Conservation (phyloP, 2,113 vertebrate genomes). For the Ciconia boyciana region DNA sequence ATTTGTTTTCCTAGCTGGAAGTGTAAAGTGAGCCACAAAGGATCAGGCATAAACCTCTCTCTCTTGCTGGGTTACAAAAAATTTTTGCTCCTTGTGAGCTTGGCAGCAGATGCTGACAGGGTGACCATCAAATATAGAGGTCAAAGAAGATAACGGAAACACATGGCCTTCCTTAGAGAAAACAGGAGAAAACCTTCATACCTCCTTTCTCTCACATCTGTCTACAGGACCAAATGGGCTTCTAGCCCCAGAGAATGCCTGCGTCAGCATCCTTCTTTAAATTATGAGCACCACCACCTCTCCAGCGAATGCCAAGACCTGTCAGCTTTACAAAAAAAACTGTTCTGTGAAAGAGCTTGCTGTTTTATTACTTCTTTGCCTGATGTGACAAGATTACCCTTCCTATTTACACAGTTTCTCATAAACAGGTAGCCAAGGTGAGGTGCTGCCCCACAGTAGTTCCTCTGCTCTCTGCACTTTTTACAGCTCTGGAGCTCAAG, state of each 20-base stretch:
- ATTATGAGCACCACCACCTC: background rate
- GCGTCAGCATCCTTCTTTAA: background rate
- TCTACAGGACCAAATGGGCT: background rate
- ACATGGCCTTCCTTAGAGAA: background rate
- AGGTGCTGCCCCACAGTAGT: background rate
- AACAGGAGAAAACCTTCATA: background rate
- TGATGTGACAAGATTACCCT: background rate
- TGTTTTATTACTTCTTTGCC: background rate
- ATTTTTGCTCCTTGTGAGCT: background rate
- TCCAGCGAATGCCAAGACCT: background rate
- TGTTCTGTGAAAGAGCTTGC: background rate
- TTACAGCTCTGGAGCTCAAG: background rate
- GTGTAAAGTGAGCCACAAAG: slow-evolving; percentile 4
- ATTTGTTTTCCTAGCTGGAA: slow-evolving; percentile 37
- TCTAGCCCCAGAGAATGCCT: background rate
- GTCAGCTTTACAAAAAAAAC: background rate
- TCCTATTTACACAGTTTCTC: background rate
- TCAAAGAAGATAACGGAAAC: background rate
- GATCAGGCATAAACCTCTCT: background rate
- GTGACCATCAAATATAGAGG: background rate
- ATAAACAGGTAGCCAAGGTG: background rate
- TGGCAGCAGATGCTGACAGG: background rate
- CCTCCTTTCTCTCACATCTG: background rate
- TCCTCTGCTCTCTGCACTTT: background rate
- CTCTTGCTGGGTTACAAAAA: background rate